Evolutionary conservation across 2,888 invertebrate genomes (phyloP), one percentile per base, ranked within the genome.

Genomic region (Pedicia rivosa): DNA sequence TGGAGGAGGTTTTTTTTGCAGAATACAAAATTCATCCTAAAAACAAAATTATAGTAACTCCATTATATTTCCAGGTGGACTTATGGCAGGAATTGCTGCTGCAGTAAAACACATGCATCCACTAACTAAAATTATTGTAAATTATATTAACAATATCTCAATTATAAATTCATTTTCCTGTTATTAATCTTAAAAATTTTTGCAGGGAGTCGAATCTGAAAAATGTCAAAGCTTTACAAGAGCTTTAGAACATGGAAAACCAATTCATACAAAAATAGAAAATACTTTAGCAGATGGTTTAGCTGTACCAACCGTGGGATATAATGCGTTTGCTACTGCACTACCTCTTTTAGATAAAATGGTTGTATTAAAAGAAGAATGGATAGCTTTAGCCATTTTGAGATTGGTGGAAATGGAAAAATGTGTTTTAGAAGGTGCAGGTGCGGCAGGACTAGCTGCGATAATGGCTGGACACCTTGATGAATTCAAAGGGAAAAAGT

Each of bases 391-490:
- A 41, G 77, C 84, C 2, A 86, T 87, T 39, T 55, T 88, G 39
- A 68, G 77, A 17, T 60, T 86, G 38, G 76, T 83, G 6, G 87
- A 88, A 54, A 67, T 75, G 44, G 87, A 88, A 57, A 88, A 90
- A 55, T 82, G 81, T 47, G 86, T 91, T 10, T 86, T 90, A 14
- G 91, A 91, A 56, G 91, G 91, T 1, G 90, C 87, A 2, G 91
- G 90, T 0, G 90, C 88, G 0, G 72, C 78, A 2, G 82, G 82
- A 1, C 63, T 92, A 9, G 90, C 88, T 0, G 90, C 88, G 16
- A 74, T 90, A 49, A 65, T 91, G 48, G 75, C 81, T 1, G 84
- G 83, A 1, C 70, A 78, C 36, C 62, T 88, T 28, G 78, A 84
- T 5, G 86, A 90, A 47, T 67, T 88, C 9, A 68, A 68, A 47